phyloP scores from a whole-genome alignment of 2,888 invertebrate genomes.

The Coleophora deauratella region DNA sequence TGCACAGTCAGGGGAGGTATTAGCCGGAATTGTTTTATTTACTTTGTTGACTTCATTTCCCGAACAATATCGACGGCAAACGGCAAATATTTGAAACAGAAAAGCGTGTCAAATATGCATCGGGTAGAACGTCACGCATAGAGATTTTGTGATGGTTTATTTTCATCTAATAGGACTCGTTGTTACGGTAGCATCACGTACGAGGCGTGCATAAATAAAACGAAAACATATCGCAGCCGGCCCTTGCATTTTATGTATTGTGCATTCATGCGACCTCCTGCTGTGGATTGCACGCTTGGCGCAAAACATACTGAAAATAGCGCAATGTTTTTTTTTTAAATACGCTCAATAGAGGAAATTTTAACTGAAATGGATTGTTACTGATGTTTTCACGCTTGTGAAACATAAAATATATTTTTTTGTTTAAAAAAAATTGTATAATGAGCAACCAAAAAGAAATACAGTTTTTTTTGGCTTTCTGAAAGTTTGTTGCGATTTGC shows the following conservation, averaged over 20 bases:
- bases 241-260: slow-evolving; percentile 47
- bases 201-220: slow-evolving; percentile 49
- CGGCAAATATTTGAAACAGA: too few relatives aligned
- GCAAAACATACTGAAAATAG: slow-evolving; percentile 49
- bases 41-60: slow-evolving; percentile 7
- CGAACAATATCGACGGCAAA: neutral
- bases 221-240: slow-evolving; percentile 46
- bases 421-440: too few relatives aligned
- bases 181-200: slow-evolving; percentile 31
- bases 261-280: slow-evolving; percentile 53
- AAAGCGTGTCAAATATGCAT: too few relatives aligned
- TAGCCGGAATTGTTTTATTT: slow-evolving; percentile 17
- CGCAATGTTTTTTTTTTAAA: slow-evolving; percentile 47
- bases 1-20: slow-evolving; percentile 24
- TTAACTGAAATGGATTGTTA: slow-evolving; percentile 24
- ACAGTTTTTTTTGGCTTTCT: too few relatives aligned
- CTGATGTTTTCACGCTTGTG: too few relatives aligned
- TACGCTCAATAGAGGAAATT: slow-evolving; percentile 37
- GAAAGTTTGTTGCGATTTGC: too few relatives aligned
- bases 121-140: slow-evolving; percentile 3
- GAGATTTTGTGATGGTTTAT: too few relatives aligned
- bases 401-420: too few relatives aligned
- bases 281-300: slow-evolving; percentile 44
- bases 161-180: slow-evolving; percentile 18
- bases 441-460: too few relatives aligned